Evolutionary conservation across 2,888 invertebrate species (phyloP), one percentile per base, ranked within the genome.

Genomic region (Eudasyphora cyanicolor): DNA sequence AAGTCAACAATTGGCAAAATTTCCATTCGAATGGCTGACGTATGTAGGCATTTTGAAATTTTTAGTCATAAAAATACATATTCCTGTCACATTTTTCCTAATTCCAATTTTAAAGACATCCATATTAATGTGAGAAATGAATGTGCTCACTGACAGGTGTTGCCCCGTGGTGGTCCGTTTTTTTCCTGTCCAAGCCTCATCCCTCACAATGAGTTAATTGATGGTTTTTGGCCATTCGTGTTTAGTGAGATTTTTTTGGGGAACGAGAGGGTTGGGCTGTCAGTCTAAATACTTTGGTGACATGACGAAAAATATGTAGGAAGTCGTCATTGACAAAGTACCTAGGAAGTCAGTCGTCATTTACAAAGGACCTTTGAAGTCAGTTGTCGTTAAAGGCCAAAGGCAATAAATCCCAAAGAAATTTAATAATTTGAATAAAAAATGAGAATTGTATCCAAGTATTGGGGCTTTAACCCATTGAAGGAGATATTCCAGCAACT

Each of bases 401-500:
- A n/a, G n/a, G n/a, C n/a, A n/a, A n/a, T n/a, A n/a, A n/a, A n/a
- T n/a, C n/a, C n/a, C n/a, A n/a, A n/a, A n/a, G n/a, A n/a, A n/a
- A n/a, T n/a, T n/a, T n/a, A n/a, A n/a, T n/a, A n/a, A n/a, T n/a
- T n/a, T n/a, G n/a, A n/a, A n/a, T n/a, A n/a, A n/a, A n/a, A n/a
- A n/a, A n/a, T n/a, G n/a, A n/a, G n/a, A n/a, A n/a, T n/a, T n/a
- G n/a, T n/a, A 35, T 35, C 10, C 35, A 35, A 35, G 5, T 5
- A 7, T 35, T 35, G 6, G 35, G 6, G 5, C 5, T 35, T 35
- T 35, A 35, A 35, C 35, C 69, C 24, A n/a, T 51, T 74, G 49
- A 57, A 29, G 38, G 54, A 45, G 51, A n/a, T 87, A 54, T 21
- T 35, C 5, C 35, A 35, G 35, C 10, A 7, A 35, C 35, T 35